phyloP scores from a whole-genome alignment of 2,888 invertebrate species.

The Leptinotarsa juncta region DNA sequence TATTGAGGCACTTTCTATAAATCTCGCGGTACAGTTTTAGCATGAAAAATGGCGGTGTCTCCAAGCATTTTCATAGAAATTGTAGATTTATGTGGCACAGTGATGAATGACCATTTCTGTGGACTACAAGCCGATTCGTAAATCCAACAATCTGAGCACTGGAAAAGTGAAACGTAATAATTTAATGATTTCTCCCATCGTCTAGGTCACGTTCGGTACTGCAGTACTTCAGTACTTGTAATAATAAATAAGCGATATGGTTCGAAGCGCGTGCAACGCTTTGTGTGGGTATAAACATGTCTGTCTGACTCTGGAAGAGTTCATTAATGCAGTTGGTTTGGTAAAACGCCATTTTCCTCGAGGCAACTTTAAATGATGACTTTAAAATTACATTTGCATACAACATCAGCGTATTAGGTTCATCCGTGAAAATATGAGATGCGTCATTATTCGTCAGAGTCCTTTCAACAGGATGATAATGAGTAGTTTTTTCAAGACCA shows the following conservation, averaged over 20 bases:
- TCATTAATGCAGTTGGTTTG: constrained; percentile 66
- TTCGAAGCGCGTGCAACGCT: constrained; percentile 64
- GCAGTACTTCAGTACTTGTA: constrained; percentile 58
- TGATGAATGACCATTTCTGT: constrained; percentile 45
- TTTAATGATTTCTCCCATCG: constrained; percentile 63
- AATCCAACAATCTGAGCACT: constrained; percentile 48
- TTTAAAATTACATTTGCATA: constrained; percentile 65
- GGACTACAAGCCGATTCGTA: constrained; percentile 43
- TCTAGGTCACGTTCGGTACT: constrained; percentile 64
- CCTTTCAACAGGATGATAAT: constrained; percentile 5
- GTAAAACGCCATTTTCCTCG: constrained; percentile 64
- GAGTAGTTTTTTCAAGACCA: neutral
- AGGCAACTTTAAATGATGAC: constrained; percentile 64
- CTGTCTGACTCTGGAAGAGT: constrained; percentile 65
- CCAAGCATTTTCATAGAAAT: constrained; percentile 21
- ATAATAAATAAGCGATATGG: constrained; percentile 66
- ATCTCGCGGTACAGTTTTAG: constrained; percentile 22
- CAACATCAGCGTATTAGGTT: constrained; percentile 46
- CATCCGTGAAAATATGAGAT: constrained; percentile 40
- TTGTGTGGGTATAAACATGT: constrained; percentile 65
- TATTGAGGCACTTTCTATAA: constrained; percentile 6
- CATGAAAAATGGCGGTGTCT: constrained; percentile 16
- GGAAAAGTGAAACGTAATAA: constrained; percentile 59
- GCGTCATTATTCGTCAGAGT: constrained; percentile 7
- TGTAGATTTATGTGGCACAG: constrained; percentile 22